Conservation (phyloP, 2,113 vertebrate species). For the Scytalopus superciliaris region DNA sequence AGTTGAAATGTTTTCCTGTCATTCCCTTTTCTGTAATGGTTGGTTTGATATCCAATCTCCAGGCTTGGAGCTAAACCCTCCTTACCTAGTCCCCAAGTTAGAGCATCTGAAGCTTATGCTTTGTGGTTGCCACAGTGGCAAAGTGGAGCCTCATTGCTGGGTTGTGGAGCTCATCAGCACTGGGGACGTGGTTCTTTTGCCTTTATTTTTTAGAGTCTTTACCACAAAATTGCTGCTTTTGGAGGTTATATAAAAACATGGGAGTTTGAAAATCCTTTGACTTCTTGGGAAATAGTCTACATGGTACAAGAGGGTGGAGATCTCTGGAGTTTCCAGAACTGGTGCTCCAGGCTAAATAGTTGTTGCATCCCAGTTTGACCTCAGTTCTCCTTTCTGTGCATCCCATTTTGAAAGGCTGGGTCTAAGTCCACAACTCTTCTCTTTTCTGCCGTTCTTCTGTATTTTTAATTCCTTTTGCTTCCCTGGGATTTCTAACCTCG, state of each 20-base stretch:
- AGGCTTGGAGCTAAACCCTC: not conserved
- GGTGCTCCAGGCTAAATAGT: not conserved
- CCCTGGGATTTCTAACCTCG: not conserved
- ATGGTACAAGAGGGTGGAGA: conserved; percentile 20
- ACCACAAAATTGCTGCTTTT: conserved; percentile 51
- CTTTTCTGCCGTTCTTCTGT: not conserved
- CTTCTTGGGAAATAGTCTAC: not conserved
- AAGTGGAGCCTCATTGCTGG: not conserved
- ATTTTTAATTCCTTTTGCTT: not conserved
- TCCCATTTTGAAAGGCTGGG: not conserved
- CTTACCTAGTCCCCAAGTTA: not conserved
- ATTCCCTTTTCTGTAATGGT: not conserved
- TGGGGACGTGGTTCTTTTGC: not conserved
- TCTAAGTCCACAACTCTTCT: not conserved
- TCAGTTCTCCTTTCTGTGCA: not conserved
- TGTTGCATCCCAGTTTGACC: conserved; percentile 5
- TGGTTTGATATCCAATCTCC: not conserved
- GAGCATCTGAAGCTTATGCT: not conserved
- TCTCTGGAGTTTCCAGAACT: not conserved
- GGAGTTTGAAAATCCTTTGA: not conserved
- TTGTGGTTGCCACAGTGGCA: conserved; percentile 63
- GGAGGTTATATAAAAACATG: conserved; percentile 16
- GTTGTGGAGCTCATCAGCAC: not conserved
- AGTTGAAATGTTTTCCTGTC: not conserved
- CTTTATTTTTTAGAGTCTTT: not conserved